Conservation (phyloP, 2,888 invertebrate species). For the Thecocarcelia acutangulata region DNA sequence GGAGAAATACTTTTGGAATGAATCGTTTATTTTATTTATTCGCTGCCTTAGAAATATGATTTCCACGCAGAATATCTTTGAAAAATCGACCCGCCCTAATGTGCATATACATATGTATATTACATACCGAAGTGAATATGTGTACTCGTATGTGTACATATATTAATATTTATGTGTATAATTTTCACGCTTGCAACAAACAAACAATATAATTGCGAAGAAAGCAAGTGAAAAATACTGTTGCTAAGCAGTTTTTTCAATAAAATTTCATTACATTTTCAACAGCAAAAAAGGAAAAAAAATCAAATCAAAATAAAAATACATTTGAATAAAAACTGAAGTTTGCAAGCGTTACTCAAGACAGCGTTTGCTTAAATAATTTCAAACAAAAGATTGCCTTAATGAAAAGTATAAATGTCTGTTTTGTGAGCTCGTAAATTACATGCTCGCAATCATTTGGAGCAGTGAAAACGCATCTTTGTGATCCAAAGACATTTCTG, state of each 20-base stretch:
- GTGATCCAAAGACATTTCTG: too few species aligned
- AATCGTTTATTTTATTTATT: too few species aligned
- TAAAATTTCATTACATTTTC: neutral
- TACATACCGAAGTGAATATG: too few species aligned
- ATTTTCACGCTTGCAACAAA: slow-evolving; percentile 18
- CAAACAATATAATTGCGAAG: slow-evolving; percentile 38
- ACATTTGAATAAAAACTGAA: slow-evolving; percentile 16
- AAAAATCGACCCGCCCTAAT: too few species aligned
- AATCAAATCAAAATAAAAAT: neutral
- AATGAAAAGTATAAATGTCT: neutral
- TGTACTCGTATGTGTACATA: neutral
- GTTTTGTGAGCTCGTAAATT: too few species aligned
- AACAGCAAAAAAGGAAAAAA: neutral
- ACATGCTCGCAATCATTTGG: too few species aligned
- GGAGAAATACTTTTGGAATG: too few species aligned
- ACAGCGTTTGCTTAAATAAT: too few species aligned
- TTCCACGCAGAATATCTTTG: too few species aligned
- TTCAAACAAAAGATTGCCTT: neutral
- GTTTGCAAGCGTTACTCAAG: neutral
- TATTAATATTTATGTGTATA: neutral
- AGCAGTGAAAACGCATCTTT: too few species aligned
- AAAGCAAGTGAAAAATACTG: slow-evolving; percentile 38
- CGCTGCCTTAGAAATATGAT: too few species aligned
- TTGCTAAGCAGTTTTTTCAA: slow-evolving; percentile 45
- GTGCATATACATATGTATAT: neutral